These are phyloP conservation scores for Temnothorax nylanderi DNA, from an alignment of 1,140 invertebrate species.

Conservation along the genomic window DNA sequence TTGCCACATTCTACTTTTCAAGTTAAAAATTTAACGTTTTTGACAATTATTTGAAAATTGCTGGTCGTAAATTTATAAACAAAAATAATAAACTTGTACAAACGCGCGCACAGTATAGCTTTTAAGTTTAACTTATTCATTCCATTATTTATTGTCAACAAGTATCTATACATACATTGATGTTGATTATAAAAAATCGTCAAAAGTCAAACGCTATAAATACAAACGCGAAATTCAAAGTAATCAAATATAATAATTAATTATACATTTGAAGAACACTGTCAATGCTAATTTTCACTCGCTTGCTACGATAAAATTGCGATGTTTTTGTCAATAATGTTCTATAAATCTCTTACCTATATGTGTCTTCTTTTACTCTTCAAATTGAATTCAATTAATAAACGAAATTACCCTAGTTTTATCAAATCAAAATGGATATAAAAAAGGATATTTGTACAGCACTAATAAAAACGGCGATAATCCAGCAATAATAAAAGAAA, in stretches of 20 bases:
- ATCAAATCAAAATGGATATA: background rate
- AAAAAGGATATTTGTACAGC: slow-evolving; percentile 5
- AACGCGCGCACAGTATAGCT: background rate
- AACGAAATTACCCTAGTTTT: background rate
- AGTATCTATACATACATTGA: background rate
- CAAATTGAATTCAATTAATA: slow-evolving; percentile 5
- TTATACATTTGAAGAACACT: background rate
- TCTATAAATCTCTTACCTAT: background rate
- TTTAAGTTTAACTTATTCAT: background rate
- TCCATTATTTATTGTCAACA: background rate
- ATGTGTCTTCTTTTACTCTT: background rate
- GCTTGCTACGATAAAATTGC: background rate
- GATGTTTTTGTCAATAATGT: background rate
- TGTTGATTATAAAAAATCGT: slow-evolving; percentile 7
- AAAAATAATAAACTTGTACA: background rate
- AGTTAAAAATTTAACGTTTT: background rate
- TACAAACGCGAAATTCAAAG: background rate
- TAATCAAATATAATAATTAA: slow-evolving; percentile 7
- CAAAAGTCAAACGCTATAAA: background rate
- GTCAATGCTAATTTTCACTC: background rate
- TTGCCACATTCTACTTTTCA: background rate
- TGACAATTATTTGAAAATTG: background rate
- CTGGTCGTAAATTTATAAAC: background rate
- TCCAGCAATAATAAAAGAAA: background rate
- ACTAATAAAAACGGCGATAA: too few relatives aligned